phyloP scores from a whole-genome alignment of 1,140 invertebrate species.

The Acromyrmex charruanus region DNA sequence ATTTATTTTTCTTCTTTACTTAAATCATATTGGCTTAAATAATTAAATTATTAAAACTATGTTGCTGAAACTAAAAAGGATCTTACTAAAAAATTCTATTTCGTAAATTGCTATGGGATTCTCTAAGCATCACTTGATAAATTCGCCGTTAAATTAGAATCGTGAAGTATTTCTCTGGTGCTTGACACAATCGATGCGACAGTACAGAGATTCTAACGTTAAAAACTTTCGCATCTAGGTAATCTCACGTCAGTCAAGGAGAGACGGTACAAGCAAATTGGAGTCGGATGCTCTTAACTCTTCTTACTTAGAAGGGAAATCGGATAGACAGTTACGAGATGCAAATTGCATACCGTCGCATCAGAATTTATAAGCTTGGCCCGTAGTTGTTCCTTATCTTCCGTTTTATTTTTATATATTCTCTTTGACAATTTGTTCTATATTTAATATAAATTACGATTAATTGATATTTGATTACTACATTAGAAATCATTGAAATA shows the following conservation, averaged over 20 bases:
- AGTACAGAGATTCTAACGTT: constrained; percentile 51
- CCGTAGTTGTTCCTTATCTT: not conserved
- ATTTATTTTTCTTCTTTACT: not conserved
- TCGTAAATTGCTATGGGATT: not conserved
- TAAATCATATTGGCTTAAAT: not conserved
- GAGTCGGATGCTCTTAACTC: constrained; percentile 58
- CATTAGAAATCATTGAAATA: not conserved
- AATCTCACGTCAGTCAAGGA: constrained; percentile 54
- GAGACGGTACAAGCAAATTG: constrained; percentile 45
- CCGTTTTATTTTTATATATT: constrained; percentile 17
- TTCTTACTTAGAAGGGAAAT: constrained; percentile 41
- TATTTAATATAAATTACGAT: constrained; percentile 32
- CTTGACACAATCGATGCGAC: not conserved
- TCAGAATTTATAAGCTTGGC: constrained; percentile 51
- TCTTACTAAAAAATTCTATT: not conserved
- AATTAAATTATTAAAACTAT: not conserved
- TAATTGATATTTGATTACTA: constrained; percentile 25
- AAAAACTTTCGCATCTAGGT: constrained; percentile 46
- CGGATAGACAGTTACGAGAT: constrained; percentile 44
- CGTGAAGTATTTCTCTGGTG: not conserved
- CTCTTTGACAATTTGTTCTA: constrained; percentile 44
- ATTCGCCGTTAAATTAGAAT: constrained; percentile 29
- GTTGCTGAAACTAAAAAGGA: not conserved
- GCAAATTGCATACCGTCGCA: constrained; percentile 48
- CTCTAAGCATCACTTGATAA: constrained; percentile 34